Percentiles rank a stretch among this genome's conserved stretches.
phyloP scores from a whole-genome alignment of 1,140 invertebrate species.

The Myzus persicae region DNA sequence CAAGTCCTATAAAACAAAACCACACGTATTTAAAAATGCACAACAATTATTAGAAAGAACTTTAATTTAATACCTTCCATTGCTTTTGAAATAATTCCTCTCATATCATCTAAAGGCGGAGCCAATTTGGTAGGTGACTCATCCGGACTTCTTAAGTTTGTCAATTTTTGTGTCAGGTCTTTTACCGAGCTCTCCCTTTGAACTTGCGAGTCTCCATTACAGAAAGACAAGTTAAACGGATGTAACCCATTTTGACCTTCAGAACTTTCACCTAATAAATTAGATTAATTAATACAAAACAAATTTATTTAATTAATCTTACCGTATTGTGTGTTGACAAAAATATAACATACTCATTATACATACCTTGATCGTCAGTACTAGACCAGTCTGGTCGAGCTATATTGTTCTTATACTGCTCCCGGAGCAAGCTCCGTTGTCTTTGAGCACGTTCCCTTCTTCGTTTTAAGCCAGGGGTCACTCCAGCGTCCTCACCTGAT shows the following conservation, averaged over 20 bases:
- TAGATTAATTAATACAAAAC: not conserved
- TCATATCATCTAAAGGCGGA: constrained; percentile 71
- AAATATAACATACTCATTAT: not conserved
- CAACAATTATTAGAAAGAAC: not conserved
- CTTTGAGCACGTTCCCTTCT: constrained; percentile 79
- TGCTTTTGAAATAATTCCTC: constrained; percentile 89
- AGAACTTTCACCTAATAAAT: constrained; percentile 27
- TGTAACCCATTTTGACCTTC: constrained; percentile 46
- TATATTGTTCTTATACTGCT: constrained; percentile 58
- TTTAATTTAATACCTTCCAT: constrained; percentile 75
- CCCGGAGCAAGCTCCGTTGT: constrained; percentile 66
- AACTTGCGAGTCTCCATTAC: constrained; percentile 48
- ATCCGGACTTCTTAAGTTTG: constrained; percentile 70
- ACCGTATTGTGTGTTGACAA: not conserved
- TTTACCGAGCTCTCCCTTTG: constrained; percentile 80
- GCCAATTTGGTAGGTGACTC: constrained; percentile 65
- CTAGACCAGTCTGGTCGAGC: constrained; percentile 56
- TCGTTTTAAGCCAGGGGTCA: constrained; percentile 77
- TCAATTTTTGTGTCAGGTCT: constrained; percentile 85
- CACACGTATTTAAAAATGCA: not conserved
- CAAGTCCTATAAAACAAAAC: constrained; percentile 60
- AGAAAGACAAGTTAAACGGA: constrained; percentile 23
- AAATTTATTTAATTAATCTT: not conserved
- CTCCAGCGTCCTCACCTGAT: constrained; percentile 67
- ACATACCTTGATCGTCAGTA: constrained; percentile 56